A percentile compares a stretch with the other conserved stretches of the same genome.
Conservation (phyloP, 2,797 vertebrate species). For the Taenioides sp. region DNA sequence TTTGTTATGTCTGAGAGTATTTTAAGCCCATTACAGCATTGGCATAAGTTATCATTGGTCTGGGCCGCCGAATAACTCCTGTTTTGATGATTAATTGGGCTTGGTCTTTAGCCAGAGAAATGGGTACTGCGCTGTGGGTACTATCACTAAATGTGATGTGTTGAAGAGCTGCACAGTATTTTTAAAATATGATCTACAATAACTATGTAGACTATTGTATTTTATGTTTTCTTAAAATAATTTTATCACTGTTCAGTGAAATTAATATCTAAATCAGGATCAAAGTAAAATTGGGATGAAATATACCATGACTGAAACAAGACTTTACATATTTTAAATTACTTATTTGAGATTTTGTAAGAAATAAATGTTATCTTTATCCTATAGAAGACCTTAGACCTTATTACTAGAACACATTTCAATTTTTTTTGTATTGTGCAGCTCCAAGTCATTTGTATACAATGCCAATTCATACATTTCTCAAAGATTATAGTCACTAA, state of each 20-base stretch:
- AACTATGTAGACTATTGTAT: not conserved
- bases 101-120: conserved; percentile 25
- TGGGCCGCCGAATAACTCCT: conserved; percentile 33
- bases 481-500: too few relatives aligned
- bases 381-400: too few relatives aligned
- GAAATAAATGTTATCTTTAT: not conserved
- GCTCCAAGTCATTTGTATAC: too few relatives aligned
- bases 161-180: not conserved
- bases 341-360: too few relatives aligned
- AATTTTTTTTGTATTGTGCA: too few relatives aligned
- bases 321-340: too few relatives aligned
- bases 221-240: not conserved
- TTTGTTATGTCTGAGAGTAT: conserved; percentile 37
- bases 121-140: conserved; percentile 27
- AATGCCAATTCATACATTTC: too few relatives aligned
- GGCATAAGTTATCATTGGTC: conserved; percentile 30
- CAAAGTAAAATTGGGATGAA: not conserved
- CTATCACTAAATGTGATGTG: not conserved
- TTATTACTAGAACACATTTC: too few relatives aligned
- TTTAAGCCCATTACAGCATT: conserved; percentile 36
- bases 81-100: conserved; percentile 36
- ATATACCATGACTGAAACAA: too few relatives aligned
- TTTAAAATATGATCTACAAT: not conserved
- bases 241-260: not conserved
- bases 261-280: not conserved